Evolutionary conservation across 1,140 invertebrate species (phyloP), one percentile per base, ranked within the genome.

Genomic region (Charaxes varanes): DNA sequence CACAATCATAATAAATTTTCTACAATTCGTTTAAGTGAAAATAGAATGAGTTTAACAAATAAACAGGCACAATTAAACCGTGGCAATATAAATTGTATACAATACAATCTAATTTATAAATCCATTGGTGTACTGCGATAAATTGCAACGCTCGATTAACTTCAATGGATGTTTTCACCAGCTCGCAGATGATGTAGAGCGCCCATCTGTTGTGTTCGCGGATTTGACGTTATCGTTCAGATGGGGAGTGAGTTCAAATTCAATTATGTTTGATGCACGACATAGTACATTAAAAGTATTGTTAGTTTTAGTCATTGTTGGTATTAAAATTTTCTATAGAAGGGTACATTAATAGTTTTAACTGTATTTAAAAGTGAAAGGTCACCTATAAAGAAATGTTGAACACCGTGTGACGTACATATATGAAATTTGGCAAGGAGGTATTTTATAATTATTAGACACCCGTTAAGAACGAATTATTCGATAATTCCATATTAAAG

Each of bases 131-230:
- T 42, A 49, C 42, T 53, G 54, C 51, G 41, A 57, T 60, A 52
- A 55, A 63, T 66, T 66, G 45, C 34, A 44, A 45, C 55, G 49
- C 18, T 53, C 55, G 55, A 62, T 62, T 62, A 48, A 59, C 43
- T 53, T 51, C 56, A 44, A 59, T 56, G 52, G 44, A 59, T 52
- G 38, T 52, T 50, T 52, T 50, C 48, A 47, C 35, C 35, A 49
- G 47, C 38, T 50, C 46, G 40, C 41, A 42, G 49, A 56, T 59
- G 46, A 53, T 53, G 53, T 59, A 59, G 41, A 40, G 41, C 23
- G 22, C 34, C 46, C 56, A 63, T 56, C 53, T 63, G 60, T 50
- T 47, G 41, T 42, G 24, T 32, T 40, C 8, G 30, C 50, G 49
- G 46, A 40, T 21, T 38, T 47, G 45, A 40, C 35, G 27, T 47